Base-by-base conservation (phyloP, 1,140 invertebrate genomes). In the Drosophila auraria region DNA sequence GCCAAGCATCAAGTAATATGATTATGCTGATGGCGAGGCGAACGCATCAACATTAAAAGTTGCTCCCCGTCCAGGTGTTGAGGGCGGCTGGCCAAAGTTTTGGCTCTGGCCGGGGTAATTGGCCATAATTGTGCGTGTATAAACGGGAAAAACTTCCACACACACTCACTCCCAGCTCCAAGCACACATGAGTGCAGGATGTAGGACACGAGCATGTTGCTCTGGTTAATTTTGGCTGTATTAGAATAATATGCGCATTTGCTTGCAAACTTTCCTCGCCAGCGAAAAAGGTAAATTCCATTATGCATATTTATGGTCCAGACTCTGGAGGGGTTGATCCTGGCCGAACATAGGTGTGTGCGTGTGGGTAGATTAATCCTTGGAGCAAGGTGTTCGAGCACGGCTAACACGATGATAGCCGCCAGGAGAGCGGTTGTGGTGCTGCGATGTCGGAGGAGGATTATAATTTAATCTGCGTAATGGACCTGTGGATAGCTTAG, bases 241-340 rank as follows among this genome's bases (percentile, higher is more conserved):
- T 89, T 90, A 82, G 86, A 91, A 89, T 90, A 90, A 90, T 90
- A 64, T 90, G 65, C 68, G 59, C 82, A 89, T 89, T 89, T 89
- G 86, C 86, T 89, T 89, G 86, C 87, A 82, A 90, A 90, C 82
- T 90, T 90, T 91, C 82, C 81, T 82, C 72, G 76, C 77, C 77
- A 65, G 61, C 82, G 50, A 59, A 90, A 87, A 87, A 86, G 70
- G 78, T 74, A 80, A 74, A 80, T 80, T 86, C 75, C 76, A 90
- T 87, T 89, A 83, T 81, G 84, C 81, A 87, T 84, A 90, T 89
- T 89, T 90, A 90, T 89, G 78, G 78, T 61, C 71, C 49, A 57
- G 54, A 57, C 54, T 57, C 14, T 25, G 45, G 60, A 60, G 61
- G 69, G 66, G 65, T 42, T 50, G 38, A 49, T 65, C 69, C 77